Base-by-base conservation (phyloP, 2,113 vertebrate species). In the Probosciger aterrimus region DNA sequence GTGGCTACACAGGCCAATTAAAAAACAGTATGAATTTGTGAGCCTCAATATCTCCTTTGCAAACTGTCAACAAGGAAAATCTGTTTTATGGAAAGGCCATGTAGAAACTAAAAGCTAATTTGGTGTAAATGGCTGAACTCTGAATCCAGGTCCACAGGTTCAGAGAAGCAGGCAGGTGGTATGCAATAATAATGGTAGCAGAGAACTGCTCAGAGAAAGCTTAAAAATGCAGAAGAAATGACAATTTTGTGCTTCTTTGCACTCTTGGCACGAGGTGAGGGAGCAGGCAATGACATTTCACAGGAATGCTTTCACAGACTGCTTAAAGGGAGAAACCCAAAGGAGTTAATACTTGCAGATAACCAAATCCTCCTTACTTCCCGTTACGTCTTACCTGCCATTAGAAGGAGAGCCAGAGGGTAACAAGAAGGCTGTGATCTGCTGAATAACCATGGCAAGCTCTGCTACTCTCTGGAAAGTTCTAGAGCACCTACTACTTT, bases 331-430 rank as follows among this genome's bases (percentile, higher is more conserved):
- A 82, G 35, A 88, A 82, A 64, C 10, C 16, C n/a, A 31, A 53
- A 50, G 10, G 9, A 57, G 5, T 4, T 35, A 57, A 4, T 67
- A 44, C n/a, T 80, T 73, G 23, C 4, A 27, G 53, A 93, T 55
- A 44, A 69, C 13, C 24, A 88, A 31, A 52, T n/a, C 14, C 37
- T 57, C 23, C 3, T 31, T 57, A 9, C 19, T 53, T 17, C 9
- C 14, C 0, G 0, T 65, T 84, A 18, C 0, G 1, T 28, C 24
- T 50, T 43, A 63, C 27, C 6, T 33, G 13, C 8, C 23, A 5
- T 62, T 39, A 44, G 59, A 43, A 79, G 41, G 52, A 49, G 7
- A 82, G 2, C 9, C 19, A 68, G 14, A 1, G 1, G 22, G 44
- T 55, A 39, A 73, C n/a, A 76, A 0, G 2, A 35, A 20, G 9